Percentiles rank a stretch among this genome's conserved stretches.
Evolutionary conservation across 2,888 invertebrate species (phyloP).

Genomic region (Ectropis crepuscularia): DNA sequence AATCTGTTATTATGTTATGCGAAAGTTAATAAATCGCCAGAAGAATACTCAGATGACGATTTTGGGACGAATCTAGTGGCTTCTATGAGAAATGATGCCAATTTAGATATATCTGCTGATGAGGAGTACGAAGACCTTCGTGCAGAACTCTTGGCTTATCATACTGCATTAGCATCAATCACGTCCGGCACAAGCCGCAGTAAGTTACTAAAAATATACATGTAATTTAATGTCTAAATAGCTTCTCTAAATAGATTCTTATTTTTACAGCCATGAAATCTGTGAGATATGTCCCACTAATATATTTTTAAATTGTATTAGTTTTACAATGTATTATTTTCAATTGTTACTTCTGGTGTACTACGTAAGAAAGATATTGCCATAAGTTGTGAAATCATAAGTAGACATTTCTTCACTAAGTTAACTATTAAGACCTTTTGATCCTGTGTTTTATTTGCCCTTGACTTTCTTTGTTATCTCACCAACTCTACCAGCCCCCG

Average conservation of each 20-base stretch:
- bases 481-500: constrained; percentile 32
- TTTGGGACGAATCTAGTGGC: constrained; percentile 55
- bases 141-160: constrained; percentile 73
- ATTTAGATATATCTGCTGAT: constrained; percentile 70
- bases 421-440: background rate
- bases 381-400: no score
- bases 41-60: constrained; percentile 43
- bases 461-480: constrained; percentile 25
- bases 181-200: constrained; percentile 46
- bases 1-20: constrained; percentile 45
- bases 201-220: constrained; percentile 41
- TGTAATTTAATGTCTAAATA: background rate
- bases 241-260: no score
- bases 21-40: background rate
- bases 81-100: constrained; percentile 62
- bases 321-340: no score
- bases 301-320: no score
- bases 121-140: constrained; percentile 77
- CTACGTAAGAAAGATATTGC: no score
- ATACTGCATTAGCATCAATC: constrained; percentile 65
- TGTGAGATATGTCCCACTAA: no score
- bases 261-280: no score
- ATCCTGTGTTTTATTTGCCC: background rate
- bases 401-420: no score
- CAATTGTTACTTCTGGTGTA: no score